Conservation (phyloP, 2,888 invertebrate genomes). For the Coelogynopora nodosa region DNA sequence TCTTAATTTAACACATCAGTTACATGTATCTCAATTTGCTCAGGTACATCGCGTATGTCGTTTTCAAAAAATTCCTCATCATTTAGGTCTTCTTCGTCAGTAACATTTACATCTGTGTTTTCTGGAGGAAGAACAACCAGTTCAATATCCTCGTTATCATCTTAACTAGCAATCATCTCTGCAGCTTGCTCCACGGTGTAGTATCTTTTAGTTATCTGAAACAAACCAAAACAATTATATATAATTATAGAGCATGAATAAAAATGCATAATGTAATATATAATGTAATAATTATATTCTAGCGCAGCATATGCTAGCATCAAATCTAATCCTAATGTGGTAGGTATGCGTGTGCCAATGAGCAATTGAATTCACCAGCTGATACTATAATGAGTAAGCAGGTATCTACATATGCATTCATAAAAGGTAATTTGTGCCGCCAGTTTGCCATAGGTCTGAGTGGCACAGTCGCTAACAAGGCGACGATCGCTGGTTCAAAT, state of each 20-base stretch:
- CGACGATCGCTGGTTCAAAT: no score
- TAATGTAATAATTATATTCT: not conserved
- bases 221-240: not conserved
- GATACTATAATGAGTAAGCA: not conserved
- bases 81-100: constrained; percentile 31
- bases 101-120: constrained; percentile 20
- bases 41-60: constrained; percentile 13
- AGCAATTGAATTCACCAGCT: not conserved
- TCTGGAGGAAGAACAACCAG: constrained; percentile 34
- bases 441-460: no score
- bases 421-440: not conserved
- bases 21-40: not conserved
- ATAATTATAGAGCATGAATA: not conserved
- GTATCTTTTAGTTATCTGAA: not conserved
- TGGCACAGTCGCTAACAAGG: no score
- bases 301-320: not conserved
- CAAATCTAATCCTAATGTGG: not conserved
- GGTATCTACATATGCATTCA: not conserved
- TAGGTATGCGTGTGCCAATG: not conserved
- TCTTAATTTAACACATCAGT: not conserved
- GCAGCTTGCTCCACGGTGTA: not conserved
- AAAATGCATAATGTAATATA: not conserved
- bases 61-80: constrained; percentile 16
- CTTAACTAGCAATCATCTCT: not conserved
- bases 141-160: constrained; percentile 19